Evolutionary conservation across 2,888 invertebrate species (phyloP), one percentile per base, ranked within the genome.

Genomic region (Lochmaea crataegi): DNA sequence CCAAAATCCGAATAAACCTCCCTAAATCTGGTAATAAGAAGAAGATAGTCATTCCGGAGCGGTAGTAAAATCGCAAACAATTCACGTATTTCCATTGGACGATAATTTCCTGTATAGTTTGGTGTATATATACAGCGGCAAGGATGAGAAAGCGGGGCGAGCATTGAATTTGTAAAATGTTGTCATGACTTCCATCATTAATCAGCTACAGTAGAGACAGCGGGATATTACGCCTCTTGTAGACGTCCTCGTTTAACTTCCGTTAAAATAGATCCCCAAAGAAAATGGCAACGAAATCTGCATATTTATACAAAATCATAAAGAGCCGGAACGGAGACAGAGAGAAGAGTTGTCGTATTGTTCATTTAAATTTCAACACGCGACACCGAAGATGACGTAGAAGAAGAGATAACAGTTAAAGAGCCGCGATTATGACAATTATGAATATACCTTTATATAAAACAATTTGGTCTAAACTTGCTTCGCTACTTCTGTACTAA

Each of bases 201-300:
- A 85, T 85, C 85, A 85, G 84, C 77, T 66, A 75, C 81, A 79
- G 80, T 80, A 80, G 83, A 85, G 85, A 85, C 85, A 85, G 84
- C 84, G 85, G 85, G 85, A 85, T 85, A 85, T 85, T 85, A 83
- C 85, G 83, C 84, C 84, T 84, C 85, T 84, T 83, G 84, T 82
- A 85, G 85, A 84, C 83, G 85, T 82, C 80, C 68, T 16, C 45
- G 45, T 82, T 79, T 81, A 80, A 80, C 84, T 84, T 84, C 84
- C 84, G 84, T 80, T 67, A 81, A 53, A 82, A 80, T 81, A 81
- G 83, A 83, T 84, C 83, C 83, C 82, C 81, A 84, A 32, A 84
- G 84, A 83, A 84, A 85, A 84, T 73, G 83, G 84, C 82, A 82
- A 84, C 84, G 83, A 83, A 83, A 85, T 85, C 85, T 85, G 84